Percentiles rank a stretch among this genome's conserved stretches.
These are phyloP conservation scores for Solenodon paradoxus DNA, from an alignment of 2,113 vertebrate species.

Conservation along the genomic window DNA sequence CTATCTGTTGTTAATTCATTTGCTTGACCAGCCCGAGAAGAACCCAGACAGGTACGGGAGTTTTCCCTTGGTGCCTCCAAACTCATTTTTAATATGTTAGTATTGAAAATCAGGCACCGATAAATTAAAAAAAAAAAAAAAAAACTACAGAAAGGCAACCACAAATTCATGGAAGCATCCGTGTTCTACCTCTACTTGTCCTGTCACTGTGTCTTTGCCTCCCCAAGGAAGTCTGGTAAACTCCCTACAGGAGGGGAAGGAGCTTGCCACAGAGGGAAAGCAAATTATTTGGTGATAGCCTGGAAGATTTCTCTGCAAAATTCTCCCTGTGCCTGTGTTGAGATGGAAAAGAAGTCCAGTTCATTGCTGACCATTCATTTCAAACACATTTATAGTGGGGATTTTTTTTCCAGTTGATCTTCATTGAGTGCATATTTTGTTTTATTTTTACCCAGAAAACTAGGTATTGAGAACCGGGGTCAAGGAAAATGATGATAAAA, in stretches of 20 bases:
- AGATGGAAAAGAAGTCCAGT: background rate
- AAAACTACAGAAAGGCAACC: background rate
- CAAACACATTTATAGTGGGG: background rate
- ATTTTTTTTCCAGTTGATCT: constrained; percentile 14
- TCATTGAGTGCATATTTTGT: constrained; percentile 54
- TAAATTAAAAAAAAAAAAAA: background rate
- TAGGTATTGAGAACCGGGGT: background rate
- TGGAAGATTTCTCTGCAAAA: constrained; percentile 30
- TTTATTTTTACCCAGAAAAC: constrained; percentile 45
- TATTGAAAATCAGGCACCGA: background rate
- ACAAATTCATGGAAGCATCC: background rate
- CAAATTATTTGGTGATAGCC: background rate
- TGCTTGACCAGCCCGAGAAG: no score
- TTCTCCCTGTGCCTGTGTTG: background rate
- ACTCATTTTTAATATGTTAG: background rate
- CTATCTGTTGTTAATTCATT: no score
- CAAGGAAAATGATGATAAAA: background rate
- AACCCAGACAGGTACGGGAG: no score
- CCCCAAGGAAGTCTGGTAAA: background rate
- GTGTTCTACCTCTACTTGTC: background rate
- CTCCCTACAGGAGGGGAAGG: no score
- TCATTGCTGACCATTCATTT: rapidly evolving
- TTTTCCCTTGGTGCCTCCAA: no score
- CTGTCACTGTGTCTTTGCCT: rapidly evolving
- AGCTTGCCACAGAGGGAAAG: constrained; percentile 19